Evolutionary conservation across 2,113 vertebrate species (phyloP).

Genomic region (Pogonocichla stellata): DNA sequence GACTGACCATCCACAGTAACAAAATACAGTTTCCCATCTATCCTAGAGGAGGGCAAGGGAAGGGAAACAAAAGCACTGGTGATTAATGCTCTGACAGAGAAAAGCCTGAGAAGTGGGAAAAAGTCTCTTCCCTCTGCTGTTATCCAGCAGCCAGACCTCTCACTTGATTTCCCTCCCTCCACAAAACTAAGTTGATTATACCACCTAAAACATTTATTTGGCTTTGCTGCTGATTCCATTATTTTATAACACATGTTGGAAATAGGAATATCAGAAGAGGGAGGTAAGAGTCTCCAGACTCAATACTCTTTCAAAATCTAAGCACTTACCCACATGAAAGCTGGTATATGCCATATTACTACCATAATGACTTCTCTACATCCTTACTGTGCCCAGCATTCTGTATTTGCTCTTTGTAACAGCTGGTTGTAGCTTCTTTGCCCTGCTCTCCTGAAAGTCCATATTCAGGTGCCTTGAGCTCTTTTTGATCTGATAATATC

Average conservation of each 20-base stretch:
- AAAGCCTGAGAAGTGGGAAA: background rate
- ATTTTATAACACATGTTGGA: background rate
- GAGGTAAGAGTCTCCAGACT: background rate
- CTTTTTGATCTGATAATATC: background rate
- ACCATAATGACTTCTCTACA: background rate
- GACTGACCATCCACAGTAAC: background rate
- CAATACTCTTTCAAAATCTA: background rate
- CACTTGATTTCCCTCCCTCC: background rate
- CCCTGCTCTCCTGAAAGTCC: background rate
- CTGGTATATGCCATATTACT: background rate
- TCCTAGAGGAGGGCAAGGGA: background rate
- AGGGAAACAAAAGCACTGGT: background rate
- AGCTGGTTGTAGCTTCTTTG: background rate
- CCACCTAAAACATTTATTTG: background rate
- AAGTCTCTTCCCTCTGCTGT: background rate
- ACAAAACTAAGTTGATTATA: background rate
- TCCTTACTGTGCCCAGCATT: background rate
- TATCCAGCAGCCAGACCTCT: background rate
- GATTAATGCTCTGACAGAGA: background rate
- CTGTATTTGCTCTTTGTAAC: background rate
- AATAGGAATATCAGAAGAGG: background rate
- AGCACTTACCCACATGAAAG: background rate
- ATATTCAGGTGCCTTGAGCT: background rate
- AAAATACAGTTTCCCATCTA: background rate
- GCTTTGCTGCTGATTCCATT: background rate